Evolutionary conservation across 2,113 vertebrate species (phyloP).

Genomic region (Regulus satrapa): DNA sequence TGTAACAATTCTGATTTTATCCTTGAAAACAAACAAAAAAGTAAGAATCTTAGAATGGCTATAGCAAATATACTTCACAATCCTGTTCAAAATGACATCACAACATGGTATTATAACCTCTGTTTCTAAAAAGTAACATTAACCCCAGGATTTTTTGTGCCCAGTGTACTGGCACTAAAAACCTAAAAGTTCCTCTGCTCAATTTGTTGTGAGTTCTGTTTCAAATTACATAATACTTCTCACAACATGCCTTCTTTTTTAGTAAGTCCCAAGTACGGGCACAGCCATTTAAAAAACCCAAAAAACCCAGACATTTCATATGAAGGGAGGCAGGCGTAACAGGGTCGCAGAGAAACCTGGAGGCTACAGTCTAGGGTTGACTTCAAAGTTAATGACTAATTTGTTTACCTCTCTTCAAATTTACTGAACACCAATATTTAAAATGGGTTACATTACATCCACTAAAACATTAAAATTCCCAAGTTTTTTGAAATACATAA

Average conservation of each 20-base stretch:
- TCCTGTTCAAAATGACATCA: neutral
- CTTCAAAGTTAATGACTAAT: neutral
- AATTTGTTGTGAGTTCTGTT: neutral
- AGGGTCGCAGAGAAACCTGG: neutral
- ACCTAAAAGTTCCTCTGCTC: neutral
- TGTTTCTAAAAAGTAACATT: neutral
- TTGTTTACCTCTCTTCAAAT: neutral
- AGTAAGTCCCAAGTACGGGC: neutral
- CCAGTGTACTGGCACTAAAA: neutral
- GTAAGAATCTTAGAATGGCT: neutral
- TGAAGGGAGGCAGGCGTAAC: neutral
- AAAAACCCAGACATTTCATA: fast-evolving
- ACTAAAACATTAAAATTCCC: neutral
- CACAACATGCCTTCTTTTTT: neutral
- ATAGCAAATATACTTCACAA: neutral
- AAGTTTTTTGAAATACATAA: neutral
- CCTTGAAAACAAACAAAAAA: neutral
- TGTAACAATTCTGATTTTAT: neutral
- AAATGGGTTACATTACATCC: neutral
- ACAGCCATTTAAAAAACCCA: neutral
- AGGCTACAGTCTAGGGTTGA: neutral
- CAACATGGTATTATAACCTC: neutral
- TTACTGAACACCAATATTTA: neutral
- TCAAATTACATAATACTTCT: neutral
- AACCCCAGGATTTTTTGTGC: neutral